Base-by-base conservation (phyloP, 1,140 invertebrate species). In the Aradophagus sp. region DNA sequence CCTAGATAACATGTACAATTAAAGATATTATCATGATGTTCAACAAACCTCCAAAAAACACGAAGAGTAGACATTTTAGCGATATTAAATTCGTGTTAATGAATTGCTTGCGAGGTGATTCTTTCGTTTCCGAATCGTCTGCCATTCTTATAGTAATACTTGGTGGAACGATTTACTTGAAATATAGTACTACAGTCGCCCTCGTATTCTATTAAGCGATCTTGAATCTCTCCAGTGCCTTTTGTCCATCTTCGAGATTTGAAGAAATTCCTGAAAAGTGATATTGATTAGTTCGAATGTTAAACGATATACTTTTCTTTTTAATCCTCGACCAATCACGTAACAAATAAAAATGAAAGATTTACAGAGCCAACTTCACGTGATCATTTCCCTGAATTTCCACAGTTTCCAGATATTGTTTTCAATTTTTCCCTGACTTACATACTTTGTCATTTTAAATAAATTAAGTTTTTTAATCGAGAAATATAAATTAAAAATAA, bases 41-140 rank as follows among this genome's bases (percentile, higher is more conserved):
- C n/a, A n/a, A n/a, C n/a, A n/a, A n/a, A 87, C 86, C 86, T 61
- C 86, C 87, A 48, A 88, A 88, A 68, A 88, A 87, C 20, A 87
- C 65, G 70, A 88, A 88, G 6, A 88, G 74, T 35, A 88, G 80
- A 72, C 81, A 86, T 80, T 88, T 88, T 16, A 88, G 72, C 2
- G 87, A 84, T 61, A 88, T 80, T 41, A 88, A 81, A 75, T 86
- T 87, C 10, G 71, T 61, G 45, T 84, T 84, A 55, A 84, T 69
- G 20, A 81, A 52, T 45, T 79, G 79, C 19, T 71, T 76, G 16
- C 62, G 66, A 14, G 76, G 73, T 13, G 73, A 17, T 4, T 75
- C 79, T 45, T 82, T 81, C 4, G 73, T 52, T 34, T 70, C 58
- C 34, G 17, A 35, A 10, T 27, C 45, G 50, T 63, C 52, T 20